These are phyloP conservation scores for Ceratosolen solmsi DNA, from an alignment of 1,140 invertebrate genomes.

Conservation along the genomic window DNA sequence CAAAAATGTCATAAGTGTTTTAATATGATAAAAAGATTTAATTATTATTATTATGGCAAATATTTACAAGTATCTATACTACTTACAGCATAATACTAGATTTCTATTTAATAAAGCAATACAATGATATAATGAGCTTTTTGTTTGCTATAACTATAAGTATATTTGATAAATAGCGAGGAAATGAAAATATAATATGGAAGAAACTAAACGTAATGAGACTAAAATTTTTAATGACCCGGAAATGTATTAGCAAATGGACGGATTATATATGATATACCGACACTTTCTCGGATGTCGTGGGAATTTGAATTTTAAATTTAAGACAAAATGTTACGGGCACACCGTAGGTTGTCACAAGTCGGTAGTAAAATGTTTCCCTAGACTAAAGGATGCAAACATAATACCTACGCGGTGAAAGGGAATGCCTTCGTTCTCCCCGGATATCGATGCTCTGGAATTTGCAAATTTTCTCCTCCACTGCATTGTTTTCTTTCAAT, in stretches of 20 bases:
- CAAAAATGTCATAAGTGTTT: too few relatives aligned
- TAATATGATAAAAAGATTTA: too few relatives aligned
- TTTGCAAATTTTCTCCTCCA: conserved; percentile 10
- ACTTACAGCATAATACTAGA: too few relatives aligned
- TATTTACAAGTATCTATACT: too few relatives aligned
- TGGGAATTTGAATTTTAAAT: conserved; percentile 48
- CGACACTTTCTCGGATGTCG: conserved; percentile 1
- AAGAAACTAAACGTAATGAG: conserved; percentile 15
- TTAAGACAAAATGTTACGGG: conserved; percentile 22
- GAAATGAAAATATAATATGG: background rate
- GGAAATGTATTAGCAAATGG: conserved; percentile 14
- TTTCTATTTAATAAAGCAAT: too few relatives aligned
- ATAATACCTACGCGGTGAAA: background rate
- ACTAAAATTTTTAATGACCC: background rate
- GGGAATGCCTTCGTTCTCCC: background rate
- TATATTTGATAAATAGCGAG: background rate
- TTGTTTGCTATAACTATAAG: too few relatives aligned
- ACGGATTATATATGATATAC: conserved; percentile 11
- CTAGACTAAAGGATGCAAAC: conserved; percentile 31
- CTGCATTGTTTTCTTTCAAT: background rate
- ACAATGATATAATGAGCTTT: too few relatives aligned
- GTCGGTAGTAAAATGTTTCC: conserved; percentile 12
- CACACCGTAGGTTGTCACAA: conserved; percentile 13
- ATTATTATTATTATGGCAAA: too few relatives aligned
- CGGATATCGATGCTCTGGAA: conserved; percentile 21